Conservation (phyloP, 2,797 vertebrate species). For the Hephaestus fuliginosus region DNA sequence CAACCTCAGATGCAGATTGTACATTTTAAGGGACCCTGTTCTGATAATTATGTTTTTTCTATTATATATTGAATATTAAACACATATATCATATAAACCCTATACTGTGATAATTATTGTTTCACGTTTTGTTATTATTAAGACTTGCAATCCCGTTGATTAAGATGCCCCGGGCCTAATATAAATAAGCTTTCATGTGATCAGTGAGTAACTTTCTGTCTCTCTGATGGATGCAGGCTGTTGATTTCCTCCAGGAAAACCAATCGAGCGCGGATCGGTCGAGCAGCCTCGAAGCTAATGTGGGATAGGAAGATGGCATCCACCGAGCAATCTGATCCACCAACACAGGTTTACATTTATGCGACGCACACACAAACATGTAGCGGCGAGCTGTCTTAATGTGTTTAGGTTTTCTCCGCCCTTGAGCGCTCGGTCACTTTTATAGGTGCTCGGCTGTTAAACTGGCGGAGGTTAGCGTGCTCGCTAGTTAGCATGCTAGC, state of each 20-base stretch:
- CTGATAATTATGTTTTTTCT: too few relatives aligned
- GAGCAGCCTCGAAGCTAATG: slow-evolving; percentile 60
- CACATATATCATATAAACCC: too few relatives aligned
- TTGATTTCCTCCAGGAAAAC: slow-evolving; percentile 49
- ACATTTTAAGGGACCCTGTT: too few relatives aligned
- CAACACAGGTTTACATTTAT: slow-evolving; percentile 87
- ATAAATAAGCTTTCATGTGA: background rate
- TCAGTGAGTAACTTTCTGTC: background rate
- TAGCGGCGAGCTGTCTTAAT: background rate
- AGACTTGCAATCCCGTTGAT: background rate
- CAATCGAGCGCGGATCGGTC: slow-evolving; percentile 72
- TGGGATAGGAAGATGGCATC: slow-evolving; percentile 91
- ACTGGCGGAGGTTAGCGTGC: slow-evolving; percentile 49
- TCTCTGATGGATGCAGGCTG: too few relatives aligned
- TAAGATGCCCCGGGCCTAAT: background rate
- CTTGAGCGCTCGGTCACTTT: background rate
- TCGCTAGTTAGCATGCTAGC: slow-evolving; percentile 72
- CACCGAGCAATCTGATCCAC: slow-evolving; percentile 89
- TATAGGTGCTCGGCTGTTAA: background rate
- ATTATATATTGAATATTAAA: too few relatives aligned
- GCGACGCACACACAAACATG: background rate
- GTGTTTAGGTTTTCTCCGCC: background rate
- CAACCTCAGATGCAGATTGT: too few relatives aligned
- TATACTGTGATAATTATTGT: background rate
- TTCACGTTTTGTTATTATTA: background rate